Evolutionary conservation across 2,113 vertebrate species (phyloP).

Genomic region (Pipra filicauda): DNA sequence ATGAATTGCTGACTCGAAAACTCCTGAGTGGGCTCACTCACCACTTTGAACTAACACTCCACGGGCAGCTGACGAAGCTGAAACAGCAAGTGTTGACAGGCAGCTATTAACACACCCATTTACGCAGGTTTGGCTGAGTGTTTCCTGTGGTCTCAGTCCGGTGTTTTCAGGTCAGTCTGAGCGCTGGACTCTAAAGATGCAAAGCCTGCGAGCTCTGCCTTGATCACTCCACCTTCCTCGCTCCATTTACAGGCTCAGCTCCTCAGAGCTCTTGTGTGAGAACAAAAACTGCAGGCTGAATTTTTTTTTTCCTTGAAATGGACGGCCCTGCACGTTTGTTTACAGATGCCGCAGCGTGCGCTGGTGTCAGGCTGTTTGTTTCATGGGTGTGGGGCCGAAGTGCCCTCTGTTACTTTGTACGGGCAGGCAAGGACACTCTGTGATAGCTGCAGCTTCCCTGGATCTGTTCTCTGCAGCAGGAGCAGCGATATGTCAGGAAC

Average conservation of each 20-base stretch:
- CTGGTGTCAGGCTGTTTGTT: fast-evolving
- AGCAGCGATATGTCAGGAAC: background rate
- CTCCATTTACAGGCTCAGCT: background rate
- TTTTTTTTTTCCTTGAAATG: background rate
- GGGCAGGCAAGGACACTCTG: background rate
- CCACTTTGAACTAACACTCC: fast-evolving
- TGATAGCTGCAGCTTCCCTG: fast-evolving
- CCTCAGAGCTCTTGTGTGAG: fast-evolving
- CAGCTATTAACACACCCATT: background rate
- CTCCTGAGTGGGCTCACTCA: fast-evolving
- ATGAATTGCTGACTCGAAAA: fast-evolving
- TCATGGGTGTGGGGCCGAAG: fast-evolving
- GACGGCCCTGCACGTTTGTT: fast-evolving
- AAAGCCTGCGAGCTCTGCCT: fast-evolving
- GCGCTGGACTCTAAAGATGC: fast-evolving
- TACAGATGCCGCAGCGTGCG: fast-evolving
- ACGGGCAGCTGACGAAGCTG: background rate
- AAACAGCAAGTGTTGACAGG: background rate
- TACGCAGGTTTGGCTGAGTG: fast-evolving
- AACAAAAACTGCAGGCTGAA: fast-evolving
- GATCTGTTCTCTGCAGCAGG: background rate
- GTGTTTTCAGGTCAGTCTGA: fast-evolving
- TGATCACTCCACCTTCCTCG: fast-evolving
- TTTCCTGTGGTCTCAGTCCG: background rate
- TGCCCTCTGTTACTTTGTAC: fast-evolving